Conservation (phyloP, 2,888 invertebrate species). For the Stramonita haemastoma region DNA sequence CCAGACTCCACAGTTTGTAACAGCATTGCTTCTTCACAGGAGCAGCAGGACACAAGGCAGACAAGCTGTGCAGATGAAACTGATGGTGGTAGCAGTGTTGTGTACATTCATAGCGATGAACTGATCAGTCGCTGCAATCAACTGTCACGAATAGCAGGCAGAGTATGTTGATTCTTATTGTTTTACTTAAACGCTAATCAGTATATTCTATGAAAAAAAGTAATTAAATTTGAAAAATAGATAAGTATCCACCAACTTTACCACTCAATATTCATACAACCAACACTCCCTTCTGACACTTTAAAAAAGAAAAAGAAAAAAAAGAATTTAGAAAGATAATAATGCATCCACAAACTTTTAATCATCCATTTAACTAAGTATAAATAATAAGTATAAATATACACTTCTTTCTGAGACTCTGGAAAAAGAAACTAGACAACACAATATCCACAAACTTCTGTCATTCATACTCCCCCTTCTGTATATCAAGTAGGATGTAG, state of each 20-base stretch:
- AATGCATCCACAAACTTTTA: background rate
- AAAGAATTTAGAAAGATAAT: background rate
- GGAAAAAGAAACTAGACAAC: background rate
- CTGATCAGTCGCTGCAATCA: slow-evolving; percentile 41
- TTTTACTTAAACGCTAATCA: background rate
- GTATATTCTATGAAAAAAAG: background rate
- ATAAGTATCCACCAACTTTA: background rate
- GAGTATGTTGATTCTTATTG: slow-evolving; percentile 35
- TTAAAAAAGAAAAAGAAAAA: background rate
- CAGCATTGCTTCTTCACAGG: too few relatives aligned
- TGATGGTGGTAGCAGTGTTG: slow-evolving; percentile 28
- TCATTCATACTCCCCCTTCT: background rate
- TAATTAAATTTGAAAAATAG: background rate
- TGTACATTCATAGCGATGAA: slow-evolving; percentile 46
- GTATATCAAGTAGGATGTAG: too few relatives aligned
- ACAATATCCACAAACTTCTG: background rate
- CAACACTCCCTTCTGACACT: background rate
- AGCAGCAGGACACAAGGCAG: background rate
- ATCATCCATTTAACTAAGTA: background rate
- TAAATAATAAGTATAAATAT: background rate
- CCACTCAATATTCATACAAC: background rate
- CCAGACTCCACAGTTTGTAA: background rate
- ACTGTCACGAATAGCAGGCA: slow-evolving; percentile 43
- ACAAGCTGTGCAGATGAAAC: background rate
- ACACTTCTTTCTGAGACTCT: too few relatives aligned